Base-by-base conservation (phyloP, 2,888 invertebrate genomes). In the Nysson spinosus region DNA sequence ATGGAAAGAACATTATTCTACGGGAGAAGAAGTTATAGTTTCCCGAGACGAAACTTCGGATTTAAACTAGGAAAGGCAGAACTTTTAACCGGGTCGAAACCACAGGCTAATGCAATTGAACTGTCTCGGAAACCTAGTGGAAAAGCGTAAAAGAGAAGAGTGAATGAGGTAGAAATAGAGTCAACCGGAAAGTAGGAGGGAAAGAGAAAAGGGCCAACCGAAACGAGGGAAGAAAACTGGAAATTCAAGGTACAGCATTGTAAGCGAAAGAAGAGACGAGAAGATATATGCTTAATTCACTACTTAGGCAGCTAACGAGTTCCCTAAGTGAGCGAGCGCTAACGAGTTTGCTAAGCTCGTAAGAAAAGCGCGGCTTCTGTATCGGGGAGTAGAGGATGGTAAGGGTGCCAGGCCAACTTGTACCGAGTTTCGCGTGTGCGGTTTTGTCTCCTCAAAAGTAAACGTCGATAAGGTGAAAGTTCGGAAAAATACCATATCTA, bases 271-370 rank as follows among this genome's bases (percentile, higher is more conserved):
- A 70, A 61, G 47, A 55, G 37, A 68, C 37, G 46, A 62, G 68
- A 68, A 74, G 65, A 70, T 72, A 72, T 73, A 74, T 66, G 70
- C 62, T 72, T 72, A 70, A 74, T 74, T 74, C 62, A 70, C 60
- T 74, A 68, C 65, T 67, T 70, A 70, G 67, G 55, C 42, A 50
- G 71, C 69, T 73, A 73, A 73, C 71, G 71, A 73, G 71, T 73
- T 73, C 57, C 71, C 69, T 66, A 72, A 73, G 71, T 72, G 73
- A 73, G 57, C 69, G 69, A 72, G 63, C 72, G 69, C 61, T 71
- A 72, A 72, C 73, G 73, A 73, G 73, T 73, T 73, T 73, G 71
- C 64, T 49, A 64, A 73, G 73, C 69, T 72, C 72, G 66, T 56
- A 70, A 68, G 62, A 64, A 70, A 69, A 63, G 46, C 51, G 42